phyloP scores from a whole-genome alignment of 2,888 invertebrate genomes.

The Xanthorhoe spadicearia region DNA sequence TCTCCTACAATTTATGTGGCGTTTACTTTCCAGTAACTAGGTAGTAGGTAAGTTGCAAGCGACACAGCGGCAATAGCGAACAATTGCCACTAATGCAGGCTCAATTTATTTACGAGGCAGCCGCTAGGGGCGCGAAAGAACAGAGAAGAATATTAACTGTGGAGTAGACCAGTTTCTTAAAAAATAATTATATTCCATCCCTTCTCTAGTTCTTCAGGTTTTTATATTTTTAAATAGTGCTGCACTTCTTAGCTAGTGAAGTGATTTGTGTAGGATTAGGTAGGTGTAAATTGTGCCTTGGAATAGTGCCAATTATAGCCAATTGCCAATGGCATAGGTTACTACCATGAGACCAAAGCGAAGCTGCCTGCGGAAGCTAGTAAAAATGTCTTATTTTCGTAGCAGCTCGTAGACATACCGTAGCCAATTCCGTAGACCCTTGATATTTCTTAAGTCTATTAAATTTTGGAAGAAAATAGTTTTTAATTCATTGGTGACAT shows the following conservation, averaged over 20 bases:
- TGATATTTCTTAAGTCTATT: background rate
- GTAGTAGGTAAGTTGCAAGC: conserved; percentile 62
- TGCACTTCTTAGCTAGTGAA: background rate
- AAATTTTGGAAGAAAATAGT: background rate
- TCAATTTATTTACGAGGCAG: conserved; percentile 83
- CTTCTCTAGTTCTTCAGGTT: too few species aligned
- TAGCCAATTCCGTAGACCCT: background rate
- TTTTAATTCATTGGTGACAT: too few species aligned
- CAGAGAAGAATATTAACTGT: conserved; percentile 53
- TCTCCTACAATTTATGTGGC: conserved; percentile 33
- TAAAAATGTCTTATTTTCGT: background rate
- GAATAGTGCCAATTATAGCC: too few species aligned
- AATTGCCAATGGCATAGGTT: too few species aligned
- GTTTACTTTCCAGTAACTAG: conserved; percentile 18
- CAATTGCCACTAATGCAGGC: conserved; percentile 84
- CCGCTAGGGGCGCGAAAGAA: conserved; percentile 75
- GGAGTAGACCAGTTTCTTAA: conserved; percentile 54
- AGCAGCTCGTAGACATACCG: background rate
- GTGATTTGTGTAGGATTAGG: too few species aligned
- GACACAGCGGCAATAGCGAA: conserved; percentile 74
- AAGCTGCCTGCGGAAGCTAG: background rate
- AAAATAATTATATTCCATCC: too few species aligned
- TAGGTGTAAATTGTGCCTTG: background rate
- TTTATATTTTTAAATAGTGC: background rate
- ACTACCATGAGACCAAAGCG: background rate